Evolutionary conservation across 2,113 vertebrate genomes (phyloP).

Genomic region (Microcebus griseorufus): DNA sequence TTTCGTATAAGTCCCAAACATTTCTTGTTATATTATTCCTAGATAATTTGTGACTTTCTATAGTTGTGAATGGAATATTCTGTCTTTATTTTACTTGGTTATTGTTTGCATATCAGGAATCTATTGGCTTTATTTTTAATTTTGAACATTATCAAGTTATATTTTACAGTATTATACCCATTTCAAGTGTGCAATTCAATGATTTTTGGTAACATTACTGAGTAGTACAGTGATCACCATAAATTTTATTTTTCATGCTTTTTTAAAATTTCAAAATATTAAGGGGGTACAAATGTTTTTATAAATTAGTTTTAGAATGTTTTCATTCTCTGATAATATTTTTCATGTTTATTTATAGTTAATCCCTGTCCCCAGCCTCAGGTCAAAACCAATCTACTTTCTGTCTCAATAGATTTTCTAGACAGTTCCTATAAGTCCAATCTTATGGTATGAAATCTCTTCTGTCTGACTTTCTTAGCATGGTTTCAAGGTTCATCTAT

Average conservation of each 20-base stretch:
- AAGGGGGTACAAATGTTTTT: no score
- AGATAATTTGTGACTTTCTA: slow-evolving; percentile 9
- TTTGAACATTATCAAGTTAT: not conserved
- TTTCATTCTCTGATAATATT: not conserved
- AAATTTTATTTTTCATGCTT: no score
- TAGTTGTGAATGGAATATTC: not conserved
- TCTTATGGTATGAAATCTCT: not conserved
- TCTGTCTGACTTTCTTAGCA: not conserved
- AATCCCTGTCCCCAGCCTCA: not conserved
- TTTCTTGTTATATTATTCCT: slow-evolving; percentile 25
- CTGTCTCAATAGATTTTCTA: slow-evolving; percentile 14
- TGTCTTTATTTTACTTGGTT: slow-evolving; percentile 34
- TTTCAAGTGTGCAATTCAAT: not conserved
- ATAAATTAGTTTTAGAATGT: slow-evolving; percentile 16
- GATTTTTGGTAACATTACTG: not conserved
- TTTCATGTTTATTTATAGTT: not conserved
- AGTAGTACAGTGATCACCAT: not conserved
- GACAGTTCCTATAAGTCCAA: not conserved
- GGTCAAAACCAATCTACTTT: not conserved
- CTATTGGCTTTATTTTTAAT: slow-evolving; percentile 6
- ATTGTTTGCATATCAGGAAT: not conserved
- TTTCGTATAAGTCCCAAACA: slow-evolving; percentile 6
- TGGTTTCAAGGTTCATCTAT: not conserved
- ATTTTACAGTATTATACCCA: not conserved
- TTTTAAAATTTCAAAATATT: no score